Conservation (phyloP, 2,113 vertebrate genomes). For the Gadus chalcogrammus region DNA sequence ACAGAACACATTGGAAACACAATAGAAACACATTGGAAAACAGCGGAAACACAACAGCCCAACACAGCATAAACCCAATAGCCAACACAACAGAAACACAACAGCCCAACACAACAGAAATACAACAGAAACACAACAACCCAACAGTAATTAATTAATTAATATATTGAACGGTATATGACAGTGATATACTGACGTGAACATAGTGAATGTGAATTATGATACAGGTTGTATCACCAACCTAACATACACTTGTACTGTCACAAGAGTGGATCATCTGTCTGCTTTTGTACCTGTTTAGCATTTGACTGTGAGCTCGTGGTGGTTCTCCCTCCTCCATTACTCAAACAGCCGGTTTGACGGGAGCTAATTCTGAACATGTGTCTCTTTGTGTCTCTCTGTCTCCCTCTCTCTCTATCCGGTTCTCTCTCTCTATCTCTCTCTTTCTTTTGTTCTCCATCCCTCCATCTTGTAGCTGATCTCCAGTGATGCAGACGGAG, state of each 20-base stretch:
- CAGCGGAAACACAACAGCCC: too few relatives aligned
- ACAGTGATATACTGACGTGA: too few relatives aligned
- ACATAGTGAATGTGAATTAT: too few relatives aligned
- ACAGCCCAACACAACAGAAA: too few relatives aligned
- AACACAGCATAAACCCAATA: too few relatives aligned
- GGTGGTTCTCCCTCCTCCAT: background rate
- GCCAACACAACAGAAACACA: too few relatives aligned
- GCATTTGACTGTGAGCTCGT: constrained; percentile 5
- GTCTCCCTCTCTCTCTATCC: background rate
- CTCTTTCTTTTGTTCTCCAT: background rate
- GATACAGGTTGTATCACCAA: too few relatives aligned
- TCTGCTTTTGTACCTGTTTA: constrained; percentile 35
- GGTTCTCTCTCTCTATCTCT: background rate
- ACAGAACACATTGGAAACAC: too few relatives aligned
- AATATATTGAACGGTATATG: too few relatives aligned
- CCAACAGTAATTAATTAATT: too few relatives aligned
- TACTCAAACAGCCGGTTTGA: constrained; percentile 25
- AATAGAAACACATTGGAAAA: too few relatives aligned
- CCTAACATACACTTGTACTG: constrained; percentile 3
- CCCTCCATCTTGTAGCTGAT: constrained; percentile 79
- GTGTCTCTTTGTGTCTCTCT: constrained; percentile 19
- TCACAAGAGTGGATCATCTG: constrained; percentile 32
- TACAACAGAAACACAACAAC: too few relatives aligned
- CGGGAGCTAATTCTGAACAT: constrained; percentile 44
- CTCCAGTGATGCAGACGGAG: constrained; percentile 96